phyloP scores from a whole-genome alignment of 2,113 vertebrate species.

The Pantherophis guttatus region DNA sequence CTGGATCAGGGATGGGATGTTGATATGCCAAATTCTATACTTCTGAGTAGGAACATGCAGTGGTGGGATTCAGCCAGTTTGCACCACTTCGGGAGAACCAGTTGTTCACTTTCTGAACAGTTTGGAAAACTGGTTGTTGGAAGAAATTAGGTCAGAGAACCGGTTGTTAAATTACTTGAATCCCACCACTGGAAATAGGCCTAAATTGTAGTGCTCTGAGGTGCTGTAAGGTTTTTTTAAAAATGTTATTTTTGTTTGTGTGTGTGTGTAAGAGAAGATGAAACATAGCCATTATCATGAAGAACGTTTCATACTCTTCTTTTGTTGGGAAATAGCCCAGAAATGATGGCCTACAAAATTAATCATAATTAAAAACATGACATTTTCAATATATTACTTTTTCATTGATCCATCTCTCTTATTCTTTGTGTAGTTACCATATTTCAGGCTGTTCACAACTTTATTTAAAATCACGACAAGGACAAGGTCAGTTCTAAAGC shows the following conservation, averaged over 20 bases:
- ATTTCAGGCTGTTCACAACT: slow-evolving; percentile 16
- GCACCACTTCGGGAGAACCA: too few species aligned
- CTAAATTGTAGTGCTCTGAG: not conserved
- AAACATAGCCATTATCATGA: not conserved
- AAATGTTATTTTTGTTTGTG: not conserved
- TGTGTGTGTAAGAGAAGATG: not conserved
- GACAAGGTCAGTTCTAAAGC: not conserved
- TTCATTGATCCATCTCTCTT: not conserved
- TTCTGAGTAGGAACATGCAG: not conserved
- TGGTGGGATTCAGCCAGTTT: too few species aligned
- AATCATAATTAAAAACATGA: not conserved
- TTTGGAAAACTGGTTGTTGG: too few species aligned
- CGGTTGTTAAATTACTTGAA: too few species aligned
- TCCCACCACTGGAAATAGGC: too few species aligned
- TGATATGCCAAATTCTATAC: not conserved
- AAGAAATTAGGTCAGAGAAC: too few species aligned
- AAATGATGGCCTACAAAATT: not conserved
- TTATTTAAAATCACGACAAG: slow-evolving; percentile 19
- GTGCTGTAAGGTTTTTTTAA: not conserved
- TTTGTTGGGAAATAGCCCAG: not conserved
- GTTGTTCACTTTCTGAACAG: too few species aligned
- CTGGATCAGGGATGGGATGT: not conserved
- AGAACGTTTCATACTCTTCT: not conserved
- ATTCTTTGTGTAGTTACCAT: not conserved
- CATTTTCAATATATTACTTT: not conserved